Percentiles rank a stretch among this genome's conserved stretches.
Conservation (phyloP, 2,113 vertebrate species). For the Parotia lawesii region DNA sequence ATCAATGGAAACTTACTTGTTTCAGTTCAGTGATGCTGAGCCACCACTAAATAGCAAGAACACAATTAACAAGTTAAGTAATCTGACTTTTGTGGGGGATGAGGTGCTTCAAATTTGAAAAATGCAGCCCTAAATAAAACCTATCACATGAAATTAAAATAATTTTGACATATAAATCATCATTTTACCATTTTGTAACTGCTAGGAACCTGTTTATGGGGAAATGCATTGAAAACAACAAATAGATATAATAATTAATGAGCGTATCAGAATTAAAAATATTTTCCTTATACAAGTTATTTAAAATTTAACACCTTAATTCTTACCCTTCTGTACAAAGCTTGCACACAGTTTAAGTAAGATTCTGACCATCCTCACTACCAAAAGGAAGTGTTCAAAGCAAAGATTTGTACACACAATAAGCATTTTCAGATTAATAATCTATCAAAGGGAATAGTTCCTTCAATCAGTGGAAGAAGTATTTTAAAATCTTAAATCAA, state of each 20-base stretch:
- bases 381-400: slow-evolving; percentile 65
- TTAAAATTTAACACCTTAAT: slow-evolving; percentile 77
- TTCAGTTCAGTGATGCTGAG: slow-evolving; percentile 26
- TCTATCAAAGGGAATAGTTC: slow-evolving; percentile 75
- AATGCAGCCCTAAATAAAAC: slow-evolving; percentile 28
- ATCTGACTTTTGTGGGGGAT: background rate
- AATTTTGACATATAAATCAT: slow-evolving; percentile 40
- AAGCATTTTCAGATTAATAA: slow-evolving; percentile 74
- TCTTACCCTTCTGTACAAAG: slow-evolving; percentile 78
- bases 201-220: slow-evolving; percentile 37
- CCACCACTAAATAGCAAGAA: background rate
- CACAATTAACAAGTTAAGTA: background rate
- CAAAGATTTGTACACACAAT: slow-evolving; percentile 72
- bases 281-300: slow-evolving; percentile 76
- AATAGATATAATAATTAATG: slow-evolving; percentile 76
- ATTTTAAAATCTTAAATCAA: slow-evolving; percentile 70
- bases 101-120: slow-evolving; percentile 6
- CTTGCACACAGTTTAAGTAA: slow-evolving; percentile 68
- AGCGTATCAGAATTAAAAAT: slow-evolving; percentile 73
- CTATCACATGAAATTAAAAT: background rate
- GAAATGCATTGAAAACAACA: slow-evolving; percentile 39
- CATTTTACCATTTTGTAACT: slow-evolving; percentile 36
- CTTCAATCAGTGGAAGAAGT: slow-evolving; percentile 75
- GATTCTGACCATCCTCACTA: slow-evolving; percentile 69
- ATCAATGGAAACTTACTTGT: background rate